Base-by-base conservation (phyloP, 2,888 invertebrate genomes). In the Scaptomyza tumidula region DNA sequence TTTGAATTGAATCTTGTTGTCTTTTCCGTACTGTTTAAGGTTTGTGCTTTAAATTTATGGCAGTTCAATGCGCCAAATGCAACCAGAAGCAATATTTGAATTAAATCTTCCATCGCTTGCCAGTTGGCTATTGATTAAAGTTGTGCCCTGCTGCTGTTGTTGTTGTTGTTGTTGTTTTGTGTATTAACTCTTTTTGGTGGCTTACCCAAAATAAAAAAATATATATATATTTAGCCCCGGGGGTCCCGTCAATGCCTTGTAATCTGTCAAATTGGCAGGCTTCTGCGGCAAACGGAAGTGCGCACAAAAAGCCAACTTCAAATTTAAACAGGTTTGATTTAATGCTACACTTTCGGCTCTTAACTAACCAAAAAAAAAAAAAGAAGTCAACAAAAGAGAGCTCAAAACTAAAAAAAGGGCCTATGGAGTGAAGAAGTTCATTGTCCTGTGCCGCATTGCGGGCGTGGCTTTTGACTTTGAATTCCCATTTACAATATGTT, bases 191-290 rank as follows among this genome's bases (percentile, higher is more conserved):
- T 14, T 16, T 41, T 24, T 37, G 67, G 55, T 71, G 82, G 88
- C 76, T 86, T 72, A 82, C 76, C 68, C 59, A 64, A 69, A 62
- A 41, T 48, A 44, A 29, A 29, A 29, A 4, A 29, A 27, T 27
- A 6, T 6, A 31, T 19, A 19, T 29, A 29, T 49, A 16, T 16
- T 41, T 10, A 5, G 59, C 71, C 62, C 24, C n/a, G 13, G 64
- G 72, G 39, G 35, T 14, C 14, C 55, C 4, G 37, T 62, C 71
- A 67, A 71, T 78, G 79, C 87, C 81, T 88, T 88, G 85, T 88
- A 88, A 86, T 86, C 85, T 86, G 89, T 87, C 87, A 87, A 86
- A 86, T 88, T 86, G 79, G 81, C 73, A 69, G 70, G 31, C 55
- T 75, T 78, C 41, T 16, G 45, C 65, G 24, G 49, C 71, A 78